phyloP scores from a whole-genome alignment of 2,113 vertebrate genomes.

The Redunca redunca region DNA sequence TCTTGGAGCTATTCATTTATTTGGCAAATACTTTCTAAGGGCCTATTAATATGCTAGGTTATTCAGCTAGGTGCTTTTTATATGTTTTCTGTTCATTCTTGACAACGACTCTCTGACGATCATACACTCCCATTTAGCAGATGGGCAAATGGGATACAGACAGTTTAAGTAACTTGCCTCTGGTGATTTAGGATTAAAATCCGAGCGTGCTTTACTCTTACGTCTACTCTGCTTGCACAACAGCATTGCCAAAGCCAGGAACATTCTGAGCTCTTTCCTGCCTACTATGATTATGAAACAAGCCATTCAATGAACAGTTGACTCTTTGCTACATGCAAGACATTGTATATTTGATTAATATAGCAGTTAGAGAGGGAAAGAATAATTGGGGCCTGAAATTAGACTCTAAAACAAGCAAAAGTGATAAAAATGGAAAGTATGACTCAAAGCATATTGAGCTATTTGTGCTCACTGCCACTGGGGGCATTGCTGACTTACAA shows the following conservation, averaged over 20 bases:
- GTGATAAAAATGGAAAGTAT: conserved; percentile 59
- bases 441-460: conserved; percentile 51
- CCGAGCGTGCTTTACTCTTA: not conserved
- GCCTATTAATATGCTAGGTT: not conserved
- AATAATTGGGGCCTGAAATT: conserved; percentile 64
- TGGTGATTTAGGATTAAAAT: not conserved
- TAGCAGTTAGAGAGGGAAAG: conserved; percentile 6
- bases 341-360: conserved; percentile 54
- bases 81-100: not conserved
- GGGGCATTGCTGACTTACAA: conserved; percentile 55
- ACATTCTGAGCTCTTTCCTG: not conserved
- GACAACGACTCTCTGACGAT: not conserved
- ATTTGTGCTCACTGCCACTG: conserved; percentile 57
- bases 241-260: not conserved
- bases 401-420: conserved; percentile 58
- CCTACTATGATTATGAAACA: conserved; percentile 23
- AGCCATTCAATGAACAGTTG: conserved; percentile 28
- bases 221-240: not conserved
- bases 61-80: not conserved
- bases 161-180: not conserved
- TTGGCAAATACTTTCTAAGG: not conserved
- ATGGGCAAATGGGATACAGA: not conserved
- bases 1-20: not conserved
- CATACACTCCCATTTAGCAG: not conserved
- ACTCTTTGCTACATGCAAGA: conserved; percentile 12